Evolutionary conservation across 1,140 invertebrate genomes (phyloP).

Genomic region (Apolygus lucorum): DNA sequence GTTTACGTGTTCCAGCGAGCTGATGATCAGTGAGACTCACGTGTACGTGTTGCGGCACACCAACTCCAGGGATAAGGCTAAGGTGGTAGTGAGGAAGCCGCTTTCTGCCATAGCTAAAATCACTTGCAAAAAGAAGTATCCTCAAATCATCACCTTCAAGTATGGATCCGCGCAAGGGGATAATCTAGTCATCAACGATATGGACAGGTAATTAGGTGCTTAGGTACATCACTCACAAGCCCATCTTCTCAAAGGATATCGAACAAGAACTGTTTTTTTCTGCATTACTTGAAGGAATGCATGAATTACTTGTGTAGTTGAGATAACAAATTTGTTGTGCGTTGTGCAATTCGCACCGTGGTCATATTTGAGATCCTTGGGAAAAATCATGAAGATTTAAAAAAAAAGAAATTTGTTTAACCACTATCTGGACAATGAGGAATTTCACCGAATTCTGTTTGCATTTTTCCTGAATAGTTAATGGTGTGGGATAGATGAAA

Average conservation of each 20-base stretch:
- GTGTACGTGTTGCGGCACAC: slow-evolving; percentile 74
- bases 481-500: no score
- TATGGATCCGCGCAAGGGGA: slow-evolving; percentile 72
- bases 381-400: no score
- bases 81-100: slow-evolving; percentile 73
- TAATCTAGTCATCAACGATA: slow-evolving; percentile 64
- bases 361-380: no score
- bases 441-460: no score
- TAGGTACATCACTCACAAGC: slow-evolving; percentile 20
- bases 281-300: neutral
- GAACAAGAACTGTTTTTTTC: neutral
- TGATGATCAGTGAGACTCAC: slow-evolving; percentile 81
- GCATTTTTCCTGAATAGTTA: no score
- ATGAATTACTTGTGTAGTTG: neutral
- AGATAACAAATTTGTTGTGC: no score
- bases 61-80: slow-evolving; percentile 64
- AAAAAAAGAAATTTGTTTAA: no score
- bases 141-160: slow-evolving; percentile 92
- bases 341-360: no score
- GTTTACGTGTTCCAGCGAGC: slow-evolving; percentile 59
- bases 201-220: slow-evolving; percentile 53
- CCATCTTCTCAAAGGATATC: slow-evolving; percentile 10
- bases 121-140: slow-evolving; percentile 85
- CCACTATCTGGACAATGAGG: no score
- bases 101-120: slow-evolving; percentile 89